Base-by-base conservation (phyloP, 1,140 invertebrate genomes). In the Tribolium castaneum region DNA sequence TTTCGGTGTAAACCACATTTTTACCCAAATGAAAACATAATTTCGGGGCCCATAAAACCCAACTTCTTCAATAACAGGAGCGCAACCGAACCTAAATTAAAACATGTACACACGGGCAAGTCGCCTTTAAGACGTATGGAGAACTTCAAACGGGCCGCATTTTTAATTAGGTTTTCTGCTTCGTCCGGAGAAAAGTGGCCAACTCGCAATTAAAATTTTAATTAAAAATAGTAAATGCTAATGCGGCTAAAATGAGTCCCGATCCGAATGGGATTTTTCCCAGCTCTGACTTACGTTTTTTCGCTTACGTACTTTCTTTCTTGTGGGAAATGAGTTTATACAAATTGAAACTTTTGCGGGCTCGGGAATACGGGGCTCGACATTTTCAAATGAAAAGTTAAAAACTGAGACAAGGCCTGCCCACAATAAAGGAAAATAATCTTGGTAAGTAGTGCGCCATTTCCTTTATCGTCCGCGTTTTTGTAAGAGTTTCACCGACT, bases 341-440 rank as follows among this genome's bases (percentile, higher is more conserved):
- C 19, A 25, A 22, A 59, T 59, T 59, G 19, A 59, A 59, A 59
- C 39, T 45, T 45, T 45, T 45, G 54, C 10, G 54, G 10, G 14
- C 22, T 25, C 1, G 19, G n/a, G 14, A 25, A 25, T 10, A 3
- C 19, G 54, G 19, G 54, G 19, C 39, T 59, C 3, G 7, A 12
- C 59, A 30, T 35, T 66, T 66, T 66, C 59, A 66, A 34, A 66
- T 66, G 59, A 66, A 66, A 66, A 35, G 59, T 66, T 66, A 66
- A 66, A 66, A 66, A 66, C 59, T 66, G 59, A 66, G 30, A 66
- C 59, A 66, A 59, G 14, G 59, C 59, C 59, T 35, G 19, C 14
- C 59, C 59, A 35, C 59, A 66, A 66, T 66, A 66, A 66, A 35
- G 59, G 59, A 22, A 66, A 66, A 66, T 66, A 66, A 66, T 66